Percentiles rank a stretch among this genome's conserved stretches.
Conservation (phyloP, 2,888 invertebrate genomes). For the Choreutis nemorana region DNA sequence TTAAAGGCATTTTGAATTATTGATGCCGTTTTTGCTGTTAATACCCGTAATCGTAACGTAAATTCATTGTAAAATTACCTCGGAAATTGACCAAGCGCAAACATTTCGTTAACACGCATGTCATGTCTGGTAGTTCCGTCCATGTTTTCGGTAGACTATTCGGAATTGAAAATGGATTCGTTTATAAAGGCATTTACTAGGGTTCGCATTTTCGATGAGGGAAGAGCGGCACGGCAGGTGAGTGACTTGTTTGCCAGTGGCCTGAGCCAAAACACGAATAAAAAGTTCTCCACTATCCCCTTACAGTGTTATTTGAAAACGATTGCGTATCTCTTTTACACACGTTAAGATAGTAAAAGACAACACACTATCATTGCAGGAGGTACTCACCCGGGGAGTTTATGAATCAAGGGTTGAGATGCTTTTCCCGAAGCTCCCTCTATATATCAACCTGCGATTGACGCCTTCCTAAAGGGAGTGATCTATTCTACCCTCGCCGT, state of each 20-base stretch:
- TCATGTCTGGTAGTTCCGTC: slow-evolving; percentile 56
- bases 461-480: slow-evolving; percentile 64
- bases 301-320: not conserved
- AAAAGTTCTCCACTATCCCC: slow-evolving; percentile 33
- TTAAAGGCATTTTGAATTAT: no score
- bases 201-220: slow-evolving; percentile 58
- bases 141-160: slow-evolving; percentile 54
- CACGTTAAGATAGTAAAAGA: no score
- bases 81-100: slow-evolving; percentile 48
- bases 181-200: slow-evolving; percentile 58
- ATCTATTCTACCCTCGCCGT: slow-evolving; percentile 57
- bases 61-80: slow-evolving; percentile 32
- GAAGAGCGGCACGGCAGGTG: slow-evolving; percentile 55
- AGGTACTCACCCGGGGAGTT: slow-evolving; percentile 55
- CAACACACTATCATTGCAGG: no score
- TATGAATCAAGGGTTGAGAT: slow-evolving; percentile 18
- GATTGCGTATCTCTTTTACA: no score
- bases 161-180: slow-evolving; percentile 59
- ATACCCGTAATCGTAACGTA: no score
- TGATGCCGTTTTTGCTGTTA: no score
- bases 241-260: slow-evolving; percentile 63
- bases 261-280: slow-evolving; percentile 44
- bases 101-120: slow-evolving; percentile 56
- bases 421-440: slow-evolving; percentile 44
- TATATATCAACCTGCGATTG: slow-evolving; percentile 62